Conservation (phyloP, 2,888 invertebrate species). For the Rhaphigaster nebulosa region DNA sequence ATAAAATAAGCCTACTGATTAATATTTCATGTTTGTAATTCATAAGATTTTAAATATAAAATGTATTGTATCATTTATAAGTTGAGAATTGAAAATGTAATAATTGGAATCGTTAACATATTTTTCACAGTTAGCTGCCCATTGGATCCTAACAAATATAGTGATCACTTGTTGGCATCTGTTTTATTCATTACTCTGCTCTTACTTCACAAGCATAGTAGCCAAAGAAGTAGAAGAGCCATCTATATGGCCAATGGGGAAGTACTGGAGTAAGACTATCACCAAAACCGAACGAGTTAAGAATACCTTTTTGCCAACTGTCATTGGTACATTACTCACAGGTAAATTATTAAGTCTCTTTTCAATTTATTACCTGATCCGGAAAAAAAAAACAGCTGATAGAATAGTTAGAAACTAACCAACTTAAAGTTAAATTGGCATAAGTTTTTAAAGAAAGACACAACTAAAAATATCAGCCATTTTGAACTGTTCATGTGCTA, state of each 20-base stretch:
- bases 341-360: background rate
- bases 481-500: too few relatives aligned
- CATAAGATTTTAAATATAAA: too few relatives aligned
- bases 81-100: background rate
- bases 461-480: too few relatives aligned
- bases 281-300: background rate
- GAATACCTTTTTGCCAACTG: background rate
- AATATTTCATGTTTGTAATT: too few relatives aligned
- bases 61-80: background rate
- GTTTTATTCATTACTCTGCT: background rate
- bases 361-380: background rate
- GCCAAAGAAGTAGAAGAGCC: conserved; percentile 12
- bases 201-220: background rate
- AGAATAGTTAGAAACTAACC: background rate
- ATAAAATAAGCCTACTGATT: too few relatives aligned
- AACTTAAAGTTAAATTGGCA: background rate
- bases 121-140: conserved; percentile 24
- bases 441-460: background rate
- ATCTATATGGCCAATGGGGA: background rate
- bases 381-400: background rate
- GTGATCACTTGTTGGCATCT: conserved; percentile 12
- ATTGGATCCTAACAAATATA: conserved; percentile 1
- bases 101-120: background rate
- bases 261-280: conserved; percentile 18
- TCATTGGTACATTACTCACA: conserved; percentile 21